Percentiles rank a stretch among this genome's conserved stretches.
Evolutionary conservation across 2,888 invertebrate genomes (phyloP).

Genomic region (Plemyria rubiginata): DNA sequence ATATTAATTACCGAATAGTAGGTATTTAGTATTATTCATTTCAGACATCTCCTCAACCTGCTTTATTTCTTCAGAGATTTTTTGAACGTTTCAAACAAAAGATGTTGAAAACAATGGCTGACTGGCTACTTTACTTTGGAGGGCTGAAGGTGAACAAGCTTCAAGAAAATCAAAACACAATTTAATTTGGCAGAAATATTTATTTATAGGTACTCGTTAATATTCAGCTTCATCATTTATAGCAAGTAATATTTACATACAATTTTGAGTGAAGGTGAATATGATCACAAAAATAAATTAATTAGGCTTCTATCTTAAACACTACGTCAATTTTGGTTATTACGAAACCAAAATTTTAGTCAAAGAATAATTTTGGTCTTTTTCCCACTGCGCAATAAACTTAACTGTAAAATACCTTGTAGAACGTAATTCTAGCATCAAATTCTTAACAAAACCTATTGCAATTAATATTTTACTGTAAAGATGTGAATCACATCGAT

Average conservation of each 20-base stretch:
- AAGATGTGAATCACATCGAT: slow-evolving; percentile 29
- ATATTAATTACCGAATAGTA: slow-evolving; percentile 58
- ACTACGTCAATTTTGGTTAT: slow-evolving; percentile 75
- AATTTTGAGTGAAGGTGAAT: slow-evolving; percentile 78
- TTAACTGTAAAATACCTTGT: slow-evolving; percentile 56
- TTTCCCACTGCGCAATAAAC: slow-evolving; percentile 59
- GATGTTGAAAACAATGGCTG: slow-evolving; percentile 49
- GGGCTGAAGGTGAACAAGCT: slow-evolving; percentile 29
- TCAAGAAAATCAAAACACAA: slow-evolving; percentile 57
- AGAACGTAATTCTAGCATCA: slow-evolving; percentile 70
- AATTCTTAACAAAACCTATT: slow-evolving; percentile 58
- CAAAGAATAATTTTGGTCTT: slow-evolving; percentile 69
- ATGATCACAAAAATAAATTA: slow-evolving; percentile 81
- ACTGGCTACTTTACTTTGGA: slow-evolving; percentile 42
- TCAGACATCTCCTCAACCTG: slow-evolving; percentile 34
- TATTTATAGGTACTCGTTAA: slow-evolving; percentile 79
- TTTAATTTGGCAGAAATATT: slow-evolving; percentile 84
- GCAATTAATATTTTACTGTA: slow-evolving; percentile 53
- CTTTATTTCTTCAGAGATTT: slow-evolving; percentile 38
- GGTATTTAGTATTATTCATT: slow-evolving; percentile 53
- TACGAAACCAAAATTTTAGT: slow-evolving; percentile 62
- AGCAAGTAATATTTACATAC: slow-evolving; percentile 80
- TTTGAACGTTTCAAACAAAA: slow-evolving; percentile 49
- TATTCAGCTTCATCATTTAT: slow-evolving; percentile 79
- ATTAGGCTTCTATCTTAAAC: slow-evolving; percentile 70